Percentiles rank a stretch among this genome's conserved stretches.
Conservation (phyloP, 2,113 vertebrate genomes). For the Drymodes brunneopygia region DNA sequence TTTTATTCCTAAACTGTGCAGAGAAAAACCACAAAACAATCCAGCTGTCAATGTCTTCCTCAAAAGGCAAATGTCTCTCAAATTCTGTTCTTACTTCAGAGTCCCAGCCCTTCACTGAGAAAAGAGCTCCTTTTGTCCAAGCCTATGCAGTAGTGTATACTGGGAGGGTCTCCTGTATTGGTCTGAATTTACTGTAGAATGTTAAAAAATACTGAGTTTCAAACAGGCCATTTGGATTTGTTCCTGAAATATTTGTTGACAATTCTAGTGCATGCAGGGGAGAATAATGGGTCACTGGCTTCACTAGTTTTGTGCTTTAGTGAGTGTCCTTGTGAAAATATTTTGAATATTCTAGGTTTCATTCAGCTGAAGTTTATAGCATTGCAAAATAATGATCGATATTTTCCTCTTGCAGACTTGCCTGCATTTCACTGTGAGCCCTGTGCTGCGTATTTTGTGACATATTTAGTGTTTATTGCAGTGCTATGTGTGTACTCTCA, state of each 20-base stretch:
- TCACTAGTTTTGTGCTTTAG: background rate
- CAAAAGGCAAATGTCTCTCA: background rate
- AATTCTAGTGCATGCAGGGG: background rate
- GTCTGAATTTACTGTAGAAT: background rate
- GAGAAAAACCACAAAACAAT: background rate
- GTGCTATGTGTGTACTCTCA: background rate
- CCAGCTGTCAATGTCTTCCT: background rate
- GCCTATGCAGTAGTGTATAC: background rate
- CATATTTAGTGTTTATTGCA: constrained; percentile 6
- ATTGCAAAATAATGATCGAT: background rate
- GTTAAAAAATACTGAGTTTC: background rate
- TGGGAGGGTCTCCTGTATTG: background rate
- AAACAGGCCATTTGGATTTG: background rate
- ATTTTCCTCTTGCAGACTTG: background rate
- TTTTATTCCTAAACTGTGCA: background rate
- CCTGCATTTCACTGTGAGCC: background rate
- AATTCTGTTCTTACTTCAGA: background rate
- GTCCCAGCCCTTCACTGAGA: background rate
- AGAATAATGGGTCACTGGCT: background rate
- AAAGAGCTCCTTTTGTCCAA: background rate
- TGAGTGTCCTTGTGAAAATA: background rate
- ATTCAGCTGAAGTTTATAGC: background rate
- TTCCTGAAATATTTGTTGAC: background rate
- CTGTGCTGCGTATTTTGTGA: background rate
- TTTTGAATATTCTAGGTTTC: background rate